Conservation (phyloP, 1,140 invertebrate species). For the Delia radicum region DNA sequence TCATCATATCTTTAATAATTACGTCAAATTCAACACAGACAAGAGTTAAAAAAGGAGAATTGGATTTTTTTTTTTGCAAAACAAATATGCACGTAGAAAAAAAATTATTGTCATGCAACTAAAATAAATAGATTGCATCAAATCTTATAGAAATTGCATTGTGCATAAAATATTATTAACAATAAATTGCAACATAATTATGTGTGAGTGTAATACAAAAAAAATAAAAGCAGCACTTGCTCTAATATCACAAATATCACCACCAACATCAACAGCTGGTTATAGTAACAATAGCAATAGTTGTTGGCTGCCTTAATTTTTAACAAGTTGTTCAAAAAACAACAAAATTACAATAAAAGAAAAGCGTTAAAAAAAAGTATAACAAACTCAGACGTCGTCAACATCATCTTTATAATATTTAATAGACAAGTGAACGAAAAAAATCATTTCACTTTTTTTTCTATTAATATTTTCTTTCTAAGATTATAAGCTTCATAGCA, state of each 20-base stretch:
- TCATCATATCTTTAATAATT: too few species aligned
- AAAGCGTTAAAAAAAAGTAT: neutral
- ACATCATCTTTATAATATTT: neutral
- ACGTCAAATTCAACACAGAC: too few species aligned
- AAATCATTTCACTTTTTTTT: conserved; percentile 11
- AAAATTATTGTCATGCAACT: neutral
- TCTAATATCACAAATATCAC: neutral
- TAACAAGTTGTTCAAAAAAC: neutral
- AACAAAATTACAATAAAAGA: neutral
- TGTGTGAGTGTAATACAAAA: neutral
- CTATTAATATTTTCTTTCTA: neutral
- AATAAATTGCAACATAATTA: neutral
- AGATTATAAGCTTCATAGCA: conserved; percentile 7
- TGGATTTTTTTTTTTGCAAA: neutral
- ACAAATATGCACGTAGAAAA: neutral
- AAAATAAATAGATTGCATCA: neutral
- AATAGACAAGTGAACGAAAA: neutral
- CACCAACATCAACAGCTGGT: neutral
- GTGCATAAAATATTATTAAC: too few species aligned
- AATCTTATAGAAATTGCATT: too few species aligned
- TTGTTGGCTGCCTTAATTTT: neutral
- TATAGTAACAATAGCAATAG: neutral
- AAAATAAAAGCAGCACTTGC: neutral
- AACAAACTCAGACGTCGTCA: neutral
- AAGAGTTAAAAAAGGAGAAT: too few species aligned